These are phyloP conservation scores for Ganaspis brasiliensis DNA, from an alignment of 2,888 invertebrate species.

Conservation along the genomic window DNA sequence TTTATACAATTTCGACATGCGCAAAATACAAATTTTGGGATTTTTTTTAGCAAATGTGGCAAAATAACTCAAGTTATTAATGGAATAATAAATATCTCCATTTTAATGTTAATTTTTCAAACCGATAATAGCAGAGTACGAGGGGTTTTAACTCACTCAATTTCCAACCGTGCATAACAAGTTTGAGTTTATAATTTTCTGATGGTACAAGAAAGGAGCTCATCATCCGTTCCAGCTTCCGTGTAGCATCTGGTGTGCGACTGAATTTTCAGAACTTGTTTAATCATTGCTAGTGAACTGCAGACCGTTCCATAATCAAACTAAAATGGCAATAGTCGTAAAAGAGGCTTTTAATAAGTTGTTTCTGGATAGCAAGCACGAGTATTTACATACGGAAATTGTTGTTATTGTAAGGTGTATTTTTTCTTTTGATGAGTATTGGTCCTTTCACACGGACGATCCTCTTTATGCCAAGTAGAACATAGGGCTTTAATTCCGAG, in stretches of 20 bases:
- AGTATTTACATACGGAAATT: conserved; percentile 4
- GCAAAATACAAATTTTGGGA: too few relatives aligned
- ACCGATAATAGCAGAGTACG: not conserved
- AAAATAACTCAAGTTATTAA: too few relatives aligned
- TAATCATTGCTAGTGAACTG: conserved; percentile 3
- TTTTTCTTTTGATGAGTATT: conserved; percentile 8
- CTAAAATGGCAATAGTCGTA: conserved; percentile 1
- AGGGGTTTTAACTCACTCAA: too few relatives aligned
- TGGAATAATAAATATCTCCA: too few relatives aligned
- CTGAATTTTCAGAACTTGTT: conserved; percentile 53
- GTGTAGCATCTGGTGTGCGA: conserved; percentile 64
- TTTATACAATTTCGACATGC: too few relatives aligned
- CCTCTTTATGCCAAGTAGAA: conserved; percentile 14
- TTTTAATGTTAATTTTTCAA: too few relatives aligned
- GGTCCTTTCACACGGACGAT: conserved; percentile 35
- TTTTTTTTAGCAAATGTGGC: too few relatives aligned
- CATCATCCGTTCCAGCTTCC: conserved; percentile 47
- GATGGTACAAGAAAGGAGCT: not conserved
- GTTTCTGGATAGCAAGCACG: not conserved
- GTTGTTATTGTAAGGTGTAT: conserved; percentile 1
- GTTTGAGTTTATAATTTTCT: not conserved
- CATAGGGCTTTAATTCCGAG: conserved; percentile 28
- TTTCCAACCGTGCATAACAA: not conserved
- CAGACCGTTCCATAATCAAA: not conserved
- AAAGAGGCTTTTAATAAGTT: not conserved